Conservation (phyloP, 1,140 invertebrate species). For the Zophobas atratus region DNA sequence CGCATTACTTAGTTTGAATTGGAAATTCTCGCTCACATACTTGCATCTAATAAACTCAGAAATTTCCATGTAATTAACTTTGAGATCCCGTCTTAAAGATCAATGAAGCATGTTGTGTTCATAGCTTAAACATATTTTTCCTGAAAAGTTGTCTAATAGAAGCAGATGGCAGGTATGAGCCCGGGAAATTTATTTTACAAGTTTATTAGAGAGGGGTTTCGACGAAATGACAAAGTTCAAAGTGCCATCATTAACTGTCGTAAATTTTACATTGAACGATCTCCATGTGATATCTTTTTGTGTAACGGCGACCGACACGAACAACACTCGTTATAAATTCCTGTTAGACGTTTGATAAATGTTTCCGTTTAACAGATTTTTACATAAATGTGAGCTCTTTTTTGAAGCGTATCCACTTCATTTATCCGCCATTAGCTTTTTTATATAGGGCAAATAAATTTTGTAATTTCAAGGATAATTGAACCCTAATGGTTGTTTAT, state of each 20-base stretch:
- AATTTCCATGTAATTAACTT: conserved; percentile 68
- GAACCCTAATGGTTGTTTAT: conserved; percentile 49
- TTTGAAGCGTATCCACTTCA: conserved; percentile 23
- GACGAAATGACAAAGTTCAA: neutral
- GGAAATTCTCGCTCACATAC: conserved; percentile 67
- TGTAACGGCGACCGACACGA: neutral
- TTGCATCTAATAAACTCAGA: conserved; percentile 67
- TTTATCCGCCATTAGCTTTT: conserved; percentile 35
- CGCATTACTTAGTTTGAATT: conserved; percentile 66
- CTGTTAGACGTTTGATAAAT: neutral
- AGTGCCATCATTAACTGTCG: conserved; percentile 1
- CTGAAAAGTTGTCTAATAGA: conserved; percentile 35
- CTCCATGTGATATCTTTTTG: neutral
- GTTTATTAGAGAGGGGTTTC: neutral
- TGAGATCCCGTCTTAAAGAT: conserved; percentile 61
- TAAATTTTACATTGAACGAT: conserved; percentile 11
- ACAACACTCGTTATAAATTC: conserved; percentile 14
- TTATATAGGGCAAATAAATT: conserved; percentile 42
- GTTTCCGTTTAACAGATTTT: neutral
- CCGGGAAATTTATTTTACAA: conserved; percentile 11
- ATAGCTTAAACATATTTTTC: conserved; percentile 53
- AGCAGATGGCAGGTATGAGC: conserved; percentile 43
- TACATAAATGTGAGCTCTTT: neutral
- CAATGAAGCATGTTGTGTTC: conserved; percentile 59
- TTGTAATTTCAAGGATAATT: conserved; percentile 55